Conservation (phyloP, 2,113 vertebrate genomes). For the Bubo bubo region DNA sequence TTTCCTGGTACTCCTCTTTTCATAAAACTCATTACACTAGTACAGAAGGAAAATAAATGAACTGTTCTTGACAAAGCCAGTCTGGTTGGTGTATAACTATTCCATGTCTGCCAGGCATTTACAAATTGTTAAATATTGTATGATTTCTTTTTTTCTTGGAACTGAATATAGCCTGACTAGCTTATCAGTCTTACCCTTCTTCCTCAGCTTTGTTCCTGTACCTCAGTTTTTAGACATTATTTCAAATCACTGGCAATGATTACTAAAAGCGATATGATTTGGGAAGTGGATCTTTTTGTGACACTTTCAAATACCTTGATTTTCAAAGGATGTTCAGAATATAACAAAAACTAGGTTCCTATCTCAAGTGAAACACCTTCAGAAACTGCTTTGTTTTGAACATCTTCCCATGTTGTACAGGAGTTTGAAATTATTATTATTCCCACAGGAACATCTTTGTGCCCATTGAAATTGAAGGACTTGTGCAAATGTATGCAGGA, state of each 20-base stretch:
- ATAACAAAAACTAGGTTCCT: rapidly evolving
- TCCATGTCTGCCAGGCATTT: background rate
- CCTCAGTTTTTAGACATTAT: background rate
- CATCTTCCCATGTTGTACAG: background rate
- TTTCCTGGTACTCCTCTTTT: background rate
- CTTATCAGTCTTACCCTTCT: background rate
- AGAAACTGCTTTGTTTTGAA: background rate
- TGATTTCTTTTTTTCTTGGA: background rate
- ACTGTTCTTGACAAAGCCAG: background rate
- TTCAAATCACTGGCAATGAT: background rate
- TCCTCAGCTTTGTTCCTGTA: background rate
- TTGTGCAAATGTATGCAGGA: background rate
- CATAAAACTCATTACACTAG: background rate
- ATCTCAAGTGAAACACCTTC: background rate
- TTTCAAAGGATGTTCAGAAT: background rate
- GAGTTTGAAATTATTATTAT: background rate
- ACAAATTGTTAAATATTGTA: background rate
- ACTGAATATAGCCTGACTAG: background rate
- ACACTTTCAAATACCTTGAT: background rate
- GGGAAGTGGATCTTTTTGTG: background rate
- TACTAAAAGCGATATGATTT: background rate
- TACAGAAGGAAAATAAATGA: background rate
- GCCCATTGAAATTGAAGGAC: background rate
- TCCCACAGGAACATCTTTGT: background rate
- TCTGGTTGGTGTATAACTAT: background rate